Base-by-base conservation (phyloP, 2,113 vertebrate species). In the Hippocampus abdominalis region DNA sequence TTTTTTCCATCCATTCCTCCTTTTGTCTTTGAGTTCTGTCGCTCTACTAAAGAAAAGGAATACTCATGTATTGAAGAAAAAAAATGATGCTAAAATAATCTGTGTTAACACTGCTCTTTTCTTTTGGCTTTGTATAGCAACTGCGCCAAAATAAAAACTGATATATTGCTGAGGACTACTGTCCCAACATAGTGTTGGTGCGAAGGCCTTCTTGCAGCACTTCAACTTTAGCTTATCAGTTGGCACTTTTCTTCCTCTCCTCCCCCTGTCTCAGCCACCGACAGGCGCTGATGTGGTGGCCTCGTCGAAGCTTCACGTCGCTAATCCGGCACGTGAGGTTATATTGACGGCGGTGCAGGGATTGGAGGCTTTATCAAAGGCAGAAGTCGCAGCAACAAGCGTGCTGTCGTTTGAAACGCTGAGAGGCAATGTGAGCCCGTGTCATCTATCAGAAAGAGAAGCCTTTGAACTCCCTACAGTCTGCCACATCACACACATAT, bases 381-480 rank as follows among this genome's bases (percentile, higher is more conserved):
- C 62, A 66, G 68, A 53, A 72, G 40, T 73, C 67, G 78, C 85
- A 81, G 63, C 64, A 76, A 76, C 77, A 78, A 64, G 63, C 67
- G 64, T 69, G 69, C 42, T 6, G 7, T 70, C 70, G 79, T 76
- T 68, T 78, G 51, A 80, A 74, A 60, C 76, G 68, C 65, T 78
- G 64, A 68, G 25, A 75, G 21, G 63, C 66, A 74, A 80, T 64
- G 61, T 44, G 16, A 21, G 69, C 62, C 76, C 25, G 54, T 27
- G 73, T 84, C 32, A 48, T 15, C 76, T 71, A 78, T 84, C 56
- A 86, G 80, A 62, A 63, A 71, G 66, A 80, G 40, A 0, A 86
- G 80, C 71, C 74, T 83, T 85, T 87, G 72, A 87, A 88, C 80
- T 80, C 56, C 32, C 59, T 62, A 4, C 54, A 82, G 81, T 77